Conservation (phyloP, 2,888 invertebrate genomes). For the Perithous albicinctus region DNA sequence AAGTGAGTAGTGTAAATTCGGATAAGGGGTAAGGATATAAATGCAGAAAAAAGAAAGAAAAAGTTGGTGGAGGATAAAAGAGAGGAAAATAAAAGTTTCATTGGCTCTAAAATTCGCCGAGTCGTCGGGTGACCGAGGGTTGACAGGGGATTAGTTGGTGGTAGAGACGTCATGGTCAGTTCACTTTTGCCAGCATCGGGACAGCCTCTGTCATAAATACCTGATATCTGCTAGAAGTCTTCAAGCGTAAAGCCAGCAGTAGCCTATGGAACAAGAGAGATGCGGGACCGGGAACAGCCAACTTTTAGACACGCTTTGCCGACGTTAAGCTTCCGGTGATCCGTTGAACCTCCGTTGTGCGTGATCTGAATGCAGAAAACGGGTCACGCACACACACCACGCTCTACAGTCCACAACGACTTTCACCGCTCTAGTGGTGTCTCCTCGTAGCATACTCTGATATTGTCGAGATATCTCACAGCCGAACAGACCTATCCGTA, state of each 20-base stretch:
- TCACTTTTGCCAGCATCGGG: constrained; percentile 30
- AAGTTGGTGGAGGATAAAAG: background rate
- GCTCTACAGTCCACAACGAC: background rate
- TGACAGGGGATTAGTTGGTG: constrained; percentile 74
- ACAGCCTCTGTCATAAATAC: background rate
- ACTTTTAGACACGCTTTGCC: constrained; percentile 61
- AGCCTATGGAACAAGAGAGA: background rate
- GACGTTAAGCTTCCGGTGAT: constrained; percentile 72
- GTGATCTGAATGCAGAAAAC: constrained; percentile 75
- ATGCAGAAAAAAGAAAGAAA: background rate
- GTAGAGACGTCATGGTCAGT: constrained; percentile 59
- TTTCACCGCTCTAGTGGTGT: background rate
- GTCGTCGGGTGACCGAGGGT: constrained; percentile 70
- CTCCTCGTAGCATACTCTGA: constrained; percentile 16
- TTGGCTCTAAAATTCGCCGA: constrained; percentile 18
- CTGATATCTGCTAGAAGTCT: constrained; percentile 14
- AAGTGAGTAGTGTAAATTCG: background rate
- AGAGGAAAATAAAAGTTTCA: background rate
- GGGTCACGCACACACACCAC: constrained; percentile 36
- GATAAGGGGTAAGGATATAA: background rate
- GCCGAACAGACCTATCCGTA: background rate
- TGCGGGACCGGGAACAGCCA: constrained; percentile 43
- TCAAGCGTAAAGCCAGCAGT: constrained; percentile 36
- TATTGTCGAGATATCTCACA: constrained; percentile 20
- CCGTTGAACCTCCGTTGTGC: constrained; percentile 73